Conservation (phyloP, 2,113 vertebrate species). For the Athene cunicularia region DNA sequence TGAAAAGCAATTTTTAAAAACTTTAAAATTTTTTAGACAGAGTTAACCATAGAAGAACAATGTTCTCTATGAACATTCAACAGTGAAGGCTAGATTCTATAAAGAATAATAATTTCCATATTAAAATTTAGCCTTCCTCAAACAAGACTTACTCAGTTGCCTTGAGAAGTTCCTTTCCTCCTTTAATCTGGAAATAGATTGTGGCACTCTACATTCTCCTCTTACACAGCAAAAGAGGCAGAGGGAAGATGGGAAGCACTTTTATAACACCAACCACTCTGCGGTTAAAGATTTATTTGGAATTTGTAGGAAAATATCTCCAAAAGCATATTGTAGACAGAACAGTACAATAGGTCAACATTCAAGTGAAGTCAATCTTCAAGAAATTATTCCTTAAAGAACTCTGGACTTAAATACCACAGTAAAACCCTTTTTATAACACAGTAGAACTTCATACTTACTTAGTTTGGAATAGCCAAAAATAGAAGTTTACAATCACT, state of each 20-base stretch:
- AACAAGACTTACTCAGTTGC: not conserved
- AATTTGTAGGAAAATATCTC: not conserved
- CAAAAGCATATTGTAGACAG: not conserved
- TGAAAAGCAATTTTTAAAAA: not conserved
- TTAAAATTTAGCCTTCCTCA: not conserved
- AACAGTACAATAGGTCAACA: not conserved
- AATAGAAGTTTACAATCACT: not conserved
- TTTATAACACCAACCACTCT: not conserved
- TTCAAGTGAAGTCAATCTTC: not conserved
- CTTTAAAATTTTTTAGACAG: not conserved
- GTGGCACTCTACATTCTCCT: not conserved
- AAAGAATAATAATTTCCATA: not conserved
- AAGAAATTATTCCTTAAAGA: not conserved
- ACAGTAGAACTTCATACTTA: not conserved
- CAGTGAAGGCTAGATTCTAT: not conserved
- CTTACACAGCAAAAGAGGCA: not conserved
- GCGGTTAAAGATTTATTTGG: not conserved
- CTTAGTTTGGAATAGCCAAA: not conserved
- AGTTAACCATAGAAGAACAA: not conserved
- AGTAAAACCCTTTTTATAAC: not conserved
- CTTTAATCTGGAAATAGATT: not conserved
- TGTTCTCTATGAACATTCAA: not conserved
- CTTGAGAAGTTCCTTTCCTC: not conserved
- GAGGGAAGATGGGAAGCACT: not conserved
- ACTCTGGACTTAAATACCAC: not conserved